phyloP scores from a whole-genome alignment of 35 echinoderm and acorn worm genomes.

The Nesometra sesokonis region DNA sequence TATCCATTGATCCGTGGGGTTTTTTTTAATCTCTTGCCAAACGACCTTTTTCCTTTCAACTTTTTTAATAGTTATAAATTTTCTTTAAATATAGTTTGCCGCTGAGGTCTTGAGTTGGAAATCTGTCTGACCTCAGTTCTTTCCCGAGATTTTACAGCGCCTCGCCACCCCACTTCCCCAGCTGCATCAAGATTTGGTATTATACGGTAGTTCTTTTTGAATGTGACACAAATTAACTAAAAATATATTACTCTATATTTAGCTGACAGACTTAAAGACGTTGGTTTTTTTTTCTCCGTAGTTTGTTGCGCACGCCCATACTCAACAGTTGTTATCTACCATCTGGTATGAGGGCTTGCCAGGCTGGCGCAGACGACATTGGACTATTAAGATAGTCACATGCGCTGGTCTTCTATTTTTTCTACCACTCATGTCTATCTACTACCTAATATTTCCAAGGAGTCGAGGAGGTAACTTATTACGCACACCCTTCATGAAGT shows the following conservation, averaged over 20 bases:
- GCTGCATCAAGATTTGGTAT: too few species aligned
- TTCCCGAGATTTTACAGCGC: too few species aligned
- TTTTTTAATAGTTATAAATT: too few species aligned
- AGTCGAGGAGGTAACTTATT: conserved; percentile 55
- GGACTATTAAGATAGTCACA: conserved; percentile 51
- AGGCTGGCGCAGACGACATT: conserved; percentile 64
- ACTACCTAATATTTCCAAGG: conserved; percentile 79
- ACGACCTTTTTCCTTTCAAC: too few species aligned
- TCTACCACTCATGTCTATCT: conserved; percentile 73
- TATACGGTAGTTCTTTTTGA: too few species aligned
- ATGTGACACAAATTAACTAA: neutral
- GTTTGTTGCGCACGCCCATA: conserved; percentile 94
- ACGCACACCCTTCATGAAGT: conserved; percentile 97
- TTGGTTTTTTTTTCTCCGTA: neutral
- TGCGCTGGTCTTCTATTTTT: conserved; percentile 47
- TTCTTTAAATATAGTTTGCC: too few species aligned
- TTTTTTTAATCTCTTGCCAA: too few species aligned
- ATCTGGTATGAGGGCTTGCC: conserved; percentile 97
- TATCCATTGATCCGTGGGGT: too few species aligned
- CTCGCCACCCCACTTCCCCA: too few species aligned
- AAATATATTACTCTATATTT: neutral
- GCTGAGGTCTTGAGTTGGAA: too few species aligned
- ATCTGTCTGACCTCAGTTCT: too few species aligned
- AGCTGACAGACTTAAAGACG: neutral
- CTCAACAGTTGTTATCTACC: conserved; percentile 68